Percentiles rank a stretch among this genome's conserved stretches.
Conservation (phyloP, 2,797 vertebrate species). For the Falco novaeseelandiae region DNA sequence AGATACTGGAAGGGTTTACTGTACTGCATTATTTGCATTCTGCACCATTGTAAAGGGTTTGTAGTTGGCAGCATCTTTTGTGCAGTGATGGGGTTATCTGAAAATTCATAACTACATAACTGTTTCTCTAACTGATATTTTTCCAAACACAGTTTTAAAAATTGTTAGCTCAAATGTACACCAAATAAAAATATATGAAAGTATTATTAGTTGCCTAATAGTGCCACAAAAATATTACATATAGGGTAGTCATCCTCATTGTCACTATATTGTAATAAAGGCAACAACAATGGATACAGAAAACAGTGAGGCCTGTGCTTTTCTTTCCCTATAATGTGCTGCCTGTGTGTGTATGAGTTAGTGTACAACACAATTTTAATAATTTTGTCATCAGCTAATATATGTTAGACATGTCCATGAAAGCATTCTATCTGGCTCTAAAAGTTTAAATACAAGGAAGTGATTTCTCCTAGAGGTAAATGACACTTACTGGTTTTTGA, state of each 20-base stretch:
- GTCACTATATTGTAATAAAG: background rate
- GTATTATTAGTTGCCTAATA: background rate
- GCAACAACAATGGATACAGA: background rate
- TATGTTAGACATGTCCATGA: background rate
- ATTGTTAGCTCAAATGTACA: background rate
- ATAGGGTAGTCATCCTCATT: background rate
- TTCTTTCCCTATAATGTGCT: background rate
- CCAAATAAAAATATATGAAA: background rate
- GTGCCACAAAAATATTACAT: background rate
- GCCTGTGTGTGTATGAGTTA: rapidly evolving
- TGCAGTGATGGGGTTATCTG: background rate
- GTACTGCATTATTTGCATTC: background rate
- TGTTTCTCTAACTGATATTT: background rate
- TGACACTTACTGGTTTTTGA: background rate
- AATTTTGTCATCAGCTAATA: background rate
- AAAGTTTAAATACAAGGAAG: background rate
- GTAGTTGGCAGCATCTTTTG: background rate
- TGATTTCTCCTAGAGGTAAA: background rate
- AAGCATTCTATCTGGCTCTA: background rate
- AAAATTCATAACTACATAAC: background rate
- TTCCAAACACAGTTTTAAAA: background rate
- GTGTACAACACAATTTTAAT: background rate
- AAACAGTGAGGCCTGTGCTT: background rate
- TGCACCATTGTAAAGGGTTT: background rate
- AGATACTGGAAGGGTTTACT: background rate